Evolutionary conservation across 2,797 vertebrate species (phyloP), one percentile per base, ranked within the genome.

Genomic region (Sebastes vulpes): DNA sequence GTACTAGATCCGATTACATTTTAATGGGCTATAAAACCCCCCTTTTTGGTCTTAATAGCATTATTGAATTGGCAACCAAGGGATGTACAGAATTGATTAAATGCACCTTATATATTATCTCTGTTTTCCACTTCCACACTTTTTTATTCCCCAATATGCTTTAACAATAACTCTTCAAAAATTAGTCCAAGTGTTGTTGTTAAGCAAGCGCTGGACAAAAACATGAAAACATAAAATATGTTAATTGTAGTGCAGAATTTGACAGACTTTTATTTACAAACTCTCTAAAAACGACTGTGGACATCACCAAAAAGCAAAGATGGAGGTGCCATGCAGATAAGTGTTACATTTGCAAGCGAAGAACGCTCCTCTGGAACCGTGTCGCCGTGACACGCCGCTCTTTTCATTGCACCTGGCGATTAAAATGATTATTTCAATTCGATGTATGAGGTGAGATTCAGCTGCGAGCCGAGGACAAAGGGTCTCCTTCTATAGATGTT

Each of bases 401-500:
- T 48, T 57, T 77, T 56, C 52, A 56, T 9, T 53, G 46, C 71
- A 67, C 56, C 52, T 61, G 56, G 31, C 20, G 26, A 74, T 59
- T 58, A 65, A 74, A 75, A 46, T 25, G 11, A 68, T 56, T 6
- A 71, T 79, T 70, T 66, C 50, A 58, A 4, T 65, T 69, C 69
- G 12, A 2, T 23, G 60, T 4, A 7, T 9, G 57, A 56, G 32
- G 73, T 71, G 32, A 77, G 59, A 61, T 61, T 80, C 29, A 23
- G 75, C 66, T 31, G 61, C 23, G 3, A 54, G 66, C 9, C 1
- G 42, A 32, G 58, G 25, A 79, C 77, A 65, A 69, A 80, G 72
- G 38, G 50, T 63, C 31, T 2, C 35, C 38, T 52, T 48, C 20
- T 32, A 25, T 35, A 65, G 46, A 80, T 66, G 84, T 86, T 83